These are phyloP conservation scores for Prionailurus viverrinus DNA, from an alignment of 2,113 vertebrate genomes.

Conservation along the genomic window DNA sequence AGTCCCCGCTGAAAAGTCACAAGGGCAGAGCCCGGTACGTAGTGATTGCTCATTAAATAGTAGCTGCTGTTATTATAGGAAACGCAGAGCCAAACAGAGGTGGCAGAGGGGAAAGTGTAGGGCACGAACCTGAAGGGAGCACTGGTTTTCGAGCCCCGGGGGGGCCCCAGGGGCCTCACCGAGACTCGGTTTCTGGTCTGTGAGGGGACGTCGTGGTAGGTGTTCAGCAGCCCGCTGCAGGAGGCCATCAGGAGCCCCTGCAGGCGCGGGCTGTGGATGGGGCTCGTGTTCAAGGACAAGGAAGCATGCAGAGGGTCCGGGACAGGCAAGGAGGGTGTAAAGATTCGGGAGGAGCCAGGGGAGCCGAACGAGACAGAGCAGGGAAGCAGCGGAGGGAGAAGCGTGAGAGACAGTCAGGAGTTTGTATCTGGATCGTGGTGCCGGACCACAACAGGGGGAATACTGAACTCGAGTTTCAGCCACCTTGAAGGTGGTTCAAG, in stretches of 20 bases:
- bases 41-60: fast-evolving
- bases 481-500: neutral
- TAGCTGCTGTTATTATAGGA: neutral
- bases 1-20: fast-evolving
- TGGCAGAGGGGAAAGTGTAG: fast-evolving
- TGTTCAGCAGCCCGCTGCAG: fast-evolving
- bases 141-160: neutral
- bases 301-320: neutral
- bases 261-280: neutral
- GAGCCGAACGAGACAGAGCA: fast-evolving
- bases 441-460: neutral
- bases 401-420: fast-evolving
- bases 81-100: neutral
- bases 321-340: fast-evolving
- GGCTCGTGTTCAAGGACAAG: neutral
- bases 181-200: neutral
- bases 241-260: neutral
- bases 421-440: fast-evolving
- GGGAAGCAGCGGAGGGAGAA: too few species aligned
- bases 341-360: neutral
- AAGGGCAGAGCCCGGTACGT: fast-evolving
- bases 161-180: neutral
- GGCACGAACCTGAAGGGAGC: neutral
- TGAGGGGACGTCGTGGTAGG: fast-evolving
- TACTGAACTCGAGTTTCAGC: fast-evolving